Conservation (phyloP, 2,797 vertebrate species). For the Ataeniobius toweri region DNA sequence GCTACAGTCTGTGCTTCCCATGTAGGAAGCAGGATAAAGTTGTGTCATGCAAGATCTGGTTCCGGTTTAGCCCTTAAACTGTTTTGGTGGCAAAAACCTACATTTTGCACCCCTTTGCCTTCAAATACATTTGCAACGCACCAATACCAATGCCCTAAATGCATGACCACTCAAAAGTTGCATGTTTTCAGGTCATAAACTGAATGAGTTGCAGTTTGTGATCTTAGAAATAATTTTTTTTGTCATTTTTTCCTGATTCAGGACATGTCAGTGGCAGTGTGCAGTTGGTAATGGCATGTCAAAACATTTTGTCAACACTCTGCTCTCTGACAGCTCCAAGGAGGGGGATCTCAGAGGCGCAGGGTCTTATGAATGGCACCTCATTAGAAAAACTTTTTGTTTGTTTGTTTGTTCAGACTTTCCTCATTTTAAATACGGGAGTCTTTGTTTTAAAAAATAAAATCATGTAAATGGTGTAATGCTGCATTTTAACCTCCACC, state of each 20-base stretch:
- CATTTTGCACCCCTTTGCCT: background rate
- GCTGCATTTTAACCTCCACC: slow-evolving; percentile 63
- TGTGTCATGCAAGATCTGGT: background rate
- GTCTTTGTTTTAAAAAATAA: slow-evolving; percentile 54
- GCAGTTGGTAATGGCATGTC: slow-evolving; percentile 66
- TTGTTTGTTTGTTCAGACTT: slow-evolving; percentile 39
- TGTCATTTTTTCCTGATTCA: slow-evolving; percentile 39
- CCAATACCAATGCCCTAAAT: slow-evolving; percentile 31
- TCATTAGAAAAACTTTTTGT: slow-evolving; percentile 53
- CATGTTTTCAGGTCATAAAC: slow-evolving; percentile 53
- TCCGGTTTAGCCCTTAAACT: background rate
- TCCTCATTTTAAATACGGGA: slow-evolving; percentile 52
- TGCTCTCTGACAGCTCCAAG: slow-evolving; percentile 67
- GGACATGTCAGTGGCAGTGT: slow-evolving; percentile 55
- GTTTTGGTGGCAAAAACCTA: slow-evolving; percentile 4
- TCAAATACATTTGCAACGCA: slow-evolving; percentile 25
- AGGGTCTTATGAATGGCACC: slow-evolving; percentile 63
- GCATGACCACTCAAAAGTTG: slow-evolving; percentile 40
- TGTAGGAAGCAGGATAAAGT: background rate
- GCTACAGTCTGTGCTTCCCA: background rate
- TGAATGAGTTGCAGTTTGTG: slow-evolving; percentile 41
- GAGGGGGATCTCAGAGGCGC: slow-evolving; percentile 64
- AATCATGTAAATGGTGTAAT: slow-evolving; percentile 41
- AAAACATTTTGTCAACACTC: slow-evolving; percentile 64
- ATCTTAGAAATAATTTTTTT: slow-evolving; percentile 20